Evolutionary conservation across 2,888 invertebrate genomes (phyloP).

Genomic region (Epicampocera succincta): DNA sequence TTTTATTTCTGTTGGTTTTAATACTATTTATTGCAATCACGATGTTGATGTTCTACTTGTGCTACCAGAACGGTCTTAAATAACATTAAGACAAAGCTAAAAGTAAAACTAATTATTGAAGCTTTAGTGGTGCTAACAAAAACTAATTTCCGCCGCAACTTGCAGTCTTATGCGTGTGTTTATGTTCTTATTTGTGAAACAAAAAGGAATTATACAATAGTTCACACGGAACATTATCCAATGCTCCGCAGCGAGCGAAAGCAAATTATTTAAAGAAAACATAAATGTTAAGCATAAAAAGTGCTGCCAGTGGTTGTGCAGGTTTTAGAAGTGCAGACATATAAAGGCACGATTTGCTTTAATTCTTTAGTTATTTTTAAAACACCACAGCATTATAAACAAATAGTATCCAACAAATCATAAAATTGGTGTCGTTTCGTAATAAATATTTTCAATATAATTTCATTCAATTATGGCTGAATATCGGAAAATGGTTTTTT

Average conservation of each 20-base stretch:
- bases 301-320: background rate
- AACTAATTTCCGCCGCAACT: slow-evolving; percentile 63
- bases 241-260: slow-evolving; percentile 16
- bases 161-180: slow-evolving; percentile 33
- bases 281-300: slow-evolving; percentile 21
- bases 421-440: too few relatives aligned
- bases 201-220: too few relatives aligned
- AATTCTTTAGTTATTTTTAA: background rate
- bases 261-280: slow-evolving; percentile 15
- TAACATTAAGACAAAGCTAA: slow-evolving; percentile 53
- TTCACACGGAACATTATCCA: background rate
- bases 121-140: slow-evolving; percentile 58
- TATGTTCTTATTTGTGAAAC: background rate
- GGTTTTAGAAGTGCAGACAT: background rate
- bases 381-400: too few relatives aligned
- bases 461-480: too few relatives aligned
- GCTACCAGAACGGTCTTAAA: slow-evolving; percentile 40
- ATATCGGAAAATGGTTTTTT: too few relatives aligned
- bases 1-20: slow-evolving; percentile 32
- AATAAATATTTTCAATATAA: too few relatives aligned
- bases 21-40: slow-evolving; percentile 16
- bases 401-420: too few relatives aligned
- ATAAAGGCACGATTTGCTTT: background rate
- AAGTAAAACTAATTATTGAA: slow-evolving; percentile 62
- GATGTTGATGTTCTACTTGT: slow-evolving; percentile 25